These are phyloP conservation scores for Papilio machaon DNA, from an alignment of 1,140 invertebrate genomes.

Conservation along the genomic window DNA sequence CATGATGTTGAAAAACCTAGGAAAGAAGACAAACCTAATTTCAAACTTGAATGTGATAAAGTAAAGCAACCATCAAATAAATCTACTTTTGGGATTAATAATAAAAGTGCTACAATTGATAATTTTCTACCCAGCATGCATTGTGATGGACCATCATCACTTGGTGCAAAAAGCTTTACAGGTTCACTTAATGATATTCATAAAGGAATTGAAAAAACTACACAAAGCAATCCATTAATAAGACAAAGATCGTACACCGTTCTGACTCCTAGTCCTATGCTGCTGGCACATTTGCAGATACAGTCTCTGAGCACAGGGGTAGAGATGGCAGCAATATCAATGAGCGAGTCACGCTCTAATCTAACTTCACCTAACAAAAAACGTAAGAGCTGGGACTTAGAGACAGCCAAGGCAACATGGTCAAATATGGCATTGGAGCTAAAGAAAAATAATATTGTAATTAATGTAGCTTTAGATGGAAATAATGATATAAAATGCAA, in stretches of 20 bases:
- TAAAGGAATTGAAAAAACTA: constrained; percentile 59
- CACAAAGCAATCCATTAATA: constrained; percentile 72
- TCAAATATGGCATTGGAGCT: constrained; percentile 72
- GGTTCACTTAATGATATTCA: constrained; percentile 77
- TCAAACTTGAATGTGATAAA: background rate
- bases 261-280: constrained; percentile 83
- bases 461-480: constrained; percentile 23
- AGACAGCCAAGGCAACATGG: constrained; percentile 74
- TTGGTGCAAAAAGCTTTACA: constrained; percentile 77
- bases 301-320: constrained; percentile 76
- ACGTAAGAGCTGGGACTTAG: constrained; percentile 82
- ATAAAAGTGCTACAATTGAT: constrained; percentile 54
- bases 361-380: constrained; percentile 61
- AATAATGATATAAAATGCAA: constrained; percentile 45
- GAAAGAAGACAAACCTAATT: constrained; percentile 42
- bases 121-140: constrained; percentile 49
- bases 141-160: constrained; percentile 65
- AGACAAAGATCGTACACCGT: constrained; percentile 85
- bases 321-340: constrained; percentile 79
- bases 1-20: constrained; percentile 58
- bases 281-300: constrained; percentile 83
- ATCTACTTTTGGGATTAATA: constrained; percentile 50
- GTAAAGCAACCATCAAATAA: constrained; percentile 38
- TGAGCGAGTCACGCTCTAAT: constrained; percentile 73
- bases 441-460: constrained; percentile 61